A percentile compares a stretch with the other conserved stretches of the same genome.
phyloP scores from a whole-genome alignment of 2,797 vertebrate genomes.

The Acanthurus lineatus region DNA sequence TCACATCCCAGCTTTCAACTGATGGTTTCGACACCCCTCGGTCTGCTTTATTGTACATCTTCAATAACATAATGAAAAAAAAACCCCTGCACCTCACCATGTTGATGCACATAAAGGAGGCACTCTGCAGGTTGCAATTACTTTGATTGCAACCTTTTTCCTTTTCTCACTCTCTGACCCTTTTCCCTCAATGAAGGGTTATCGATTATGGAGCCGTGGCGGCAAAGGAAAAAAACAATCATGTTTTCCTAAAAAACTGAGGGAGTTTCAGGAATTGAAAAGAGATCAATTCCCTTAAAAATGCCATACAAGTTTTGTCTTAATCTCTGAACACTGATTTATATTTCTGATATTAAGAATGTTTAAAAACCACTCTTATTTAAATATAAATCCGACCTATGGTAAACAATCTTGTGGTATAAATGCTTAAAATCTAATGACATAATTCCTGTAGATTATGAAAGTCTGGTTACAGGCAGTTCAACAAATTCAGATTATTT shows the following conservation, averaged over 20 bases:
- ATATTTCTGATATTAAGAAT: too few relatives aligned
- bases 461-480: too few relatives aligned
- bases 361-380: too few relatives aligned
- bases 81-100: slow-evolving; percentile 13
- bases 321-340: too few relatives aligned
- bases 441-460: too few relatives aligned
- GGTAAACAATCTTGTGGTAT: too few relatives aligned
- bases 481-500: too few relatives aligned
- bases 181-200: background rate
- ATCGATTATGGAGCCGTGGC: background rate
- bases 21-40: background rate
- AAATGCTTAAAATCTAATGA: too few relatives aligned
- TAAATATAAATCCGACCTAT: too few relatives aligned
- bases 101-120: slow-evolving; percentile 42
- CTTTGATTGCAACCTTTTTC: slow-evolving; percentile 49
- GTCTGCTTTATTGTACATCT: slow-evolving; percentile 24
- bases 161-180: background rate
- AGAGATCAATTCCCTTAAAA: background rate
- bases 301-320: too few relatives aligned
- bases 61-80: slow-evolving; percentile 58
- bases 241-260: background rate
- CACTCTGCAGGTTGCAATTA: slow-evolving; percentile 51
- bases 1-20: slow-evolving; percentile 5
- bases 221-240: background rate
- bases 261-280: background rate